phyloP scores from a whole-genome alignment of 2,797 vertebrate genomes.

The Sphaeramia orbicularis region DNA sequence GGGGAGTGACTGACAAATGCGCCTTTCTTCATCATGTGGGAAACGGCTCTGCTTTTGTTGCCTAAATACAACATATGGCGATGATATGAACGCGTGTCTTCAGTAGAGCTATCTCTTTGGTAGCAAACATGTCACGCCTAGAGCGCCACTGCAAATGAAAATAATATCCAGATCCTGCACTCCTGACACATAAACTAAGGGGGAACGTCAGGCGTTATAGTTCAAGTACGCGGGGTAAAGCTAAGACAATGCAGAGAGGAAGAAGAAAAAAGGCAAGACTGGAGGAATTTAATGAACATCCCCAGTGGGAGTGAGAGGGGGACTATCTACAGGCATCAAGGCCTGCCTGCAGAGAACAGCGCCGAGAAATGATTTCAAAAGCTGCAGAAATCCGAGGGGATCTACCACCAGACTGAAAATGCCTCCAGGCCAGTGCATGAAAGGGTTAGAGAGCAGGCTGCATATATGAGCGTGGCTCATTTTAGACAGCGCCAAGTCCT shows the following conservation, averaged over 20 bases:
- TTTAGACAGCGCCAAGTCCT: conserved; percentile 64
- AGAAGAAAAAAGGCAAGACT: conserved; percentile 52
- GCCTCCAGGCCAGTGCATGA: conserved; percentile 78
- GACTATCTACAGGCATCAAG: conserved; percentile 76
- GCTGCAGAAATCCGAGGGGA: conserved; percentile 81
- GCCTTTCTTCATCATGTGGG: conserved; percentile 11
- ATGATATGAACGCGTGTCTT: conserved; percentile 25
- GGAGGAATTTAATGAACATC: conserved; percentile 85
- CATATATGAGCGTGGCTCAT: conserved; percentile 58
- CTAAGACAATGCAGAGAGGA: conserved; percentile 66
- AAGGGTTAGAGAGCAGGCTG: conserved; percentile 71
- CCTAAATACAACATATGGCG: conserved; percentile 33
- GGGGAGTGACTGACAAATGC: conserved; percentile 23
- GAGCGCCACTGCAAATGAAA: conserved; percentile 51
- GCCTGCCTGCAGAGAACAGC: conserved; percentile 74
- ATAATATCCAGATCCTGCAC: conserved; percentile 30
- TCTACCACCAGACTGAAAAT: conserved; percentile 81
- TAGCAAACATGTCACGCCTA: conserved; percentile 53
- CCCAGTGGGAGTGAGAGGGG: conserved; percentile 74
- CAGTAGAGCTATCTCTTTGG: conserved; percentile 63
- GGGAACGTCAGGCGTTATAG: conserved; percentile 57
- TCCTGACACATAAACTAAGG: conserved; percentile 46
- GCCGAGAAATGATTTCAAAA: conserved; percentile 83
- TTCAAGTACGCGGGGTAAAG: conserved; percentile 65
- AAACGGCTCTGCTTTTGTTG: conserved; percentile 28